phyloP scores from a whole-genome alignment of 92 coral and sea anemone species.

The Palythoa caribaeorum region DNA sequence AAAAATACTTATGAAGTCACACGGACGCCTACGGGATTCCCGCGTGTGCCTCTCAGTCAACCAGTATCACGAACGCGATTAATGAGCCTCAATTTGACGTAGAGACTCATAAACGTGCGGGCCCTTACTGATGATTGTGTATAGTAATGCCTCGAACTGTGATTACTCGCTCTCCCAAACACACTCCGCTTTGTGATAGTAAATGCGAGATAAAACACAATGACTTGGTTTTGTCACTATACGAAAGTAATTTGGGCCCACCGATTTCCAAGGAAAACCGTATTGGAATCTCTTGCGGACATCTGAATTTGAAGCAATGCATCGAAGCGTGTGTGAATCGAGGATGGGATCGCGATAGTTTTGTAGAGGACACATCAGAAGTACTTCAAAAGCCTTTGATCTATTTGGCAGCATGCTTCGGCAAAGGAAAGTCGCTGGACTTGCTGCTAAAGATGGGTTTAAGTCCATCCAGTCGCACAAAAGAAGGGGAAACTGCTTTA shows the following conservation, averaged over 20 bases:
- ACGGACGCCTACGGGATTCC: conserved; percentile 17
- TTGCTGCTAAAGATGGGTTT: conserved; percentile 43
- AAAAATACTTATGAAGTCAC: not conserved
- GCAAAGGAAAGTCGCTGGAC: conserved; percentile 50
- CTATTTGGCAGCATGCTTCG: conserved; percentile 46
- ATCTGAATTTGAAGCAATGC: conserved; percentile 43
- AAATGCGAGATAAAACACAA: conserved; percentile 47
- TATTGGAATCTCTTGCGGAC: conserved; percentile 48
- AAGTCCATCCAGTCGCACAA: conserved; percentile 48
- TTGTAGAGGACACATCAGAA: conserved; percentile 44
- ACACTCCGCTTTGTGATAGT: conserved; percentile 49
- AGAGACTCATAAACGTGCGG: not conserved
- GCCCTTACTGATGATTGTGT: conserved; percentile 17
- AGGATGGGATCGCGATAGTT: conserved; percentile 49
- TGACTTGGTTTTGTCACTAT: conserved; percentile 37
- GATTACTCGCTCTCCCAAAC: conserved; percentile 50
- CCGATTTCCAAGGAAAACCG: conserved; percentile 54
- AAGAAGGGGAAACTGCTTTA: conserved; percentile 43
- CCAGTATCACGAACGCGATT: not conserved
- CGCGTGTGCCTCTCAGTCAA: not conserved
- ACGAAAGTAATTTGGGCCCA: conserved; percentile 48
- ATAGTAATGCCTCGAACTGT: conserved; percentile 49
- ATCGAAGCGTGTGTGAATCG: conserved; percentile 46
- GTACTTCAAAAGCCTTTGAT: conserved; percentile 43
- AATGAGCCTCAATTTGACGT: conserved; percentile 37